Percentiles rank a stretch among this genome's conserved stretches.
These are phyloP conservation scores for Cephus pygmeus DNA, from an alignment of 2,888 invertebrate genomes.

Conservation along the genomic window DNA sequence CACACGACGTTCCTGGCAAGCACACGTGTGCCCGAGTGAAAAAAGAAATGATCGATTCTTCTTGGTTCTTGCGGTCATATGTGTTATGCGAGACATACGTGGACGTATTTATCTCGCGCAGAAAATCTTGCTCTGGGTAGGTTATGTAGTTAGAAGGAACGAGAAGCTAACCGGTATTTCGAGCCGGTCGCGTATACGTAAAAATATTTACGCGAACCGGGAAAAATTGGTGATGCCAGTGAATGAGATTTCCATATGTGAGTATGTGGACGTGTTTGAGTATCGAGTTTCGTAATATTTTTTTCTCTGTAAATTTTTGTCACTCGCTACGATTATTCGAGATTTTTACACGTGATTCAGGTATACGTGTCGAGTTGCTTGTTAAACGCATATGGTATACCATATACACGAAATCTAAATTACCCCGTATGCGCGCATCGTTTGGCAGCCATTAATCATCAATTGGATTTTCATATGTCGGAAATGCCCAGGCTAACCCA, in stretches of 20 bases:
- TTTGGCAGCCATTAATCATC: conserved; percentile 21
- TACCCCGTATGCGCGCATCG: not conserved
- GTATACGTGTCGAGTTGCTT: not conserved
- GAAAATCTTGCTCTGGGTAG: not conserved
- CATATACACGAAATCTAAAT: not conserved
- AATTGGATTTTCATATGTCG: conserved; percentile 38
- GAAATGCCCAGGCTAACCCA: conserved; percentile 8
- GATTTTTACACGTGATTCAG: not conserved
- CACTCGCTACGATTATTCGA: not conserved
- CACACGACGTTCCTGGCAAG: not conserved
- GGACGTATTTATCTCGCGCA: not conserved
- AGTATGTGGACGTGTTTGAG: not conserved
- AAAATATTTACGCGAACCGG: not conserved
- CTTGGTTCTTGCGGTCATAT: not conserved
- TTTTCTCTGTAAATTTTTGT: not conserved
- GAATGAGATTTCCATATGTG: not conserved
- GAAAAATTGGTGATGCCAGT: not conserved
- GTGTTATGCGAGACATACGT: not conserved
- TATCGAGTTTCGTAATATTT: not conserved
- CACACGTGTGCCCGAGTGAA: not conserved
- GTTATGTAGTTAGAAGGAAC: not conserved
- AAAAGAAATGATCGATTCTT: not conserved
- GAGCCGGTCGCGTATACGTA: not conserved
- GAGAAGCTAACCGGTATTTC: not conserved
- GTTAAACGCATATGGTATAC: not conserved